phyloP scores from a whole-genome alignment of 2,888 invertebrate genomes.

The Cotesia congregata region DNA sequence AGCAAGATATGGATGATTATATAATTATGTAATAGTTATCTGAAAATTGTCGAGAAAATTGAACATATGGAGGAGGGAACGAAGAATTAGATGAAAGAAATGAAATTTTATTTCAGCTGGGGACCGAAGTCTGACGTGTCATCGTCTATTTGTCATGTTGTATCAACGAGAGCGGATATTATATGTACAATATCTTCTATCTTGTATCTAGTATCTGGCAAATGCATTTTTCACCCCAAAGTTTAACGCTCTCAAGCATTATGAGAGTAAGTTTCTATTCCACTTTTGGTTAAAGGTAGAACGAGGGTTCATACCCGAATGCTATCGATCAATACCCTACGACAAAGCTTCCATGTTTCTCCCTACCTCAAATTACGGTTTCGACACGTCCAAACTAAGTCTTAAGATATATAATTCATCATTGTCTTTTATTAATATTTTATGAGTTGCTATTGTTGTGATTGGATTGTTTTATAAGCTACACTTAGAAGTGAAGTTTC shows the following conservation, averaged over 20 bases:
- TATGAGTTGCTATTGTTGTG: too few relatives aligned
- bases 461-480: too few relatives aligned
- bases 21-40: background rate
- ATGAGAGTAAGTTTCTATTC: constrained; percentile 8
- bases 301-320: constrained; percentile 21
- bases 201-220: background rate
- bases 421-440: too few relatives aligned
- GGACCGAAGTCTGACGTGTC: constrained; percentile 7
- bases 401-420: background rate
- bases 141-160: constrained; percentile 31
- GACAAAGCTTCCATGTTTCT: constrained; percentile 22
- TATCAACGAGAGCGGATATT: background rate
- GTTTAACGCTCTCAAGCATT: constrained; percentile 7
- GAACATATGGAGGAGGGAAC: background rate
- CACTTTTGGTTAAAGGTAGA: constrained; percentile 13
- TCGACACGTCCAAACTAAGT: background rate
- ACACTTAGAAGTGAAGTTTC: too few relatives aligned
- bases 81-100: background rate
- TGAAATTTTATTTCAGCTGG: background rate
- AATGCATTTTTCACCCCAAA: constrained; percentile 27
- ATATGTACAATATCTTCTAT: too few relatives aligned
- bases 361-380: constrained; percentile 14
- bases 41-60: background rate
- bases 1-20: background rate
- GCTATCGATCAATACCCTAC: constrained; percentile 24